These are phyloP conservation scores for Drosophila kanekoi DNA, from an alignment of 2,888 invertebrate genomes.

Conservation along the genomic window DNA sequence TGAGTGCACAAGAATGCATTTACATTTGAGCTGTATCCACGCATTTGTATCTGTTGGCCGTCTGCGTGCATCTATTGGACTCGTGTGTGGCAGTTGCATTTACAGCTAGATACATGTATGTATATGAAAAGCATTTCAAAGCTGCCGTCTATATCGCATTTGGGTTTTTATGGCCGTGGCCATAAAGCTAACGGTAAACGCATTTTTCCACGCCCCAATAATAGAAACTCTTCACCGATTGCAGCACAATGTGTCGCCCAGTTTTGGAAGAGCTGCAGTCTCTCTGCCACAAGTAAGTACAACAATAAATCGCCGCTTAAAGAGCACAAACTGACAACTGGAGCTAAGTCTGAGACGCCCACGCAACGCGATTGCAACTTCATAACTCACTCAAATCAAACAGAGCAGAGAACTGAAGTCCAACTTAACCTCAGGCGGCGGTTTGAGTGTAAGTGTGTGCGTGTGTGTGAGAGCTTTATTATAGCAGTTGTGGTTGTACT, in stretches of 20 bases:
- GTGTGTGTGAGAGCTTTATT: conserved; percentile 35
- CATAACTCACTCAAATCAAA: conserved; percentile 74
- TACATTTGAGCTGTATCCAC: conserved; percentile 45
- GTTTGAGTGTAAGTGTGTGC: conserved; percentile 21
- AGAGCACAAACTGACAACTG: conserved; percentile 28
- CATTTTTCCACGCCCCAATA: conserved; percentile 67
- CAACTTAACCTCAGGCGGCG: conserved; percentile 27
- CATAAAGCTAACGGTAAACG: conserved; percentile 61
- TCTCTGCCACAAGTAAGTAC: conserved; percentile 47
- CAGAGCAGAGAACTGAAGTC: conserved; percentile 18
- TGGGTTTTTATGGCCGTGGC: conserved; percentile 53
- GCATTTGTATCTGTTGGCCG: conserved; percentile 11
- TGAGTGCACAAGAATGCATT: conserved; percentile 61
- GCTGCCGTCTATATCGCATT: conserved; percentile 51
- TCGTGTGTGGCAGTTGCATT: conserved; percentile 76
- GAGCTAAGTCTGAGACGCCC: conserved; percentile 39
- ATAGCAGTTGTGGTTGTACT: conserved; percentile 41
- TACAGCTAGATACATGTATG: conserved; percentile 56
- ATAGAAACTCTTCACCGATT: conserved; percentile 57
- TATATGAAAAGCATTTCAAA: conserved; percentile 49
- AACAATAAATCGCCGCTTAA: conserved; percentile 69
- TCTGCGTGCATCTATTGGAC: conserved; percentile 13
- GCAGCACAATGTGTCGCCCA: conserved; percentile 58
- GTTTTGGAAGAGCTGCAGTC: conserved; percentile 3
- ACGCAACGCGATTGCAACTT: conserved; percentile 69